Evolutionary conservation across 2,113 vertebrate genomes (phyloP).

Genomic region (Parus major): DNA sequence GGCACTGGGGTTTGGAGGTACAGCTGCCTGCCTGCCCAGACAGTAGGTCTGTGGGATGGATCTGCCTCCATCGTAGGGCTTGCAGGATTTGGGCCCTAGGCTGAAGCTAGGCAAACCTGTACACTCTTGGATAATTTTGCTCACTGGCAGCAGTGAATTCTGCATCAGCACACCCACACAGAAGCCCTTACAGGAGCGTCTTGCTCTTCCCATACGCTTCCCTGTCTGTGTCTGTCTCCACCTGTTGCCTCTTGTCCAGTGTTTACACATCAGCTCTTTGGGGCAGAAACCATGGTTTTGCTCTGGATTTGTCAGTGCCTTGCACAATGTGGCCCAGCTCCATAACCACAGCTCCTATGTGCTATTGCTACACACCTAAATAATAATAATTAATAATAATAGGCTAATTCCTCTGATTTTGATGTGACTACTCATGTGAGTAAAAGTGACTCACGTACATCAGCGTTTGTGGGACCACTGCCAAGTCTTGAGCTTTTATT

Average conservation of each 20-base stretch:
- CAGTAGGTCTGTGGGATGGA: accelerated
- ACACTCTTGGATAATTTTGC: background rate
- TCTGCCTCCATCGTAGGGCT: background rate
- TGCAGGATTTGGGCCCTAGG: background rate
- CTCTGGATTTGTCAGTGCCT: background rate
- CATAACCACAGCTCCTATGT: background rate
- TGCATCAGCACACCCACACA: constrained; percentile 21
- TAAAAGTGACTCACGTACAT: constrained; percentile 49
- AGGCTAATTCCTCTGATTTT: constrained; percentile 56
- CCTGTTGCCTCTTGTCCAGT: constrained; percentile 20
- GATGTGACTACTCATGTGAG: constrained; percentile 59
- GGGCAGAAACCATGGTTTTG: constrained; percentile 41
- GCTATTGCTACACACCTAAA: constrained; percentile 56
- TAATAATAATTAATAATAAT: constrained; percentile 68
- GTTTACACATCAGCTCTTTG: constrained; percentile 26
- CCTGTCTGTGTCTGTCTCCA: constrained; percentile 24
- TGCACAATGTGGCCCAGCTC: constrained; percentile 24
- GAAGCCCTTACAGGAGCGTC: background rate
- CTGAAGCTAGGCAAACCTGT: background rate
- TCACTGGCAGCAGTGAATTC: background rate
- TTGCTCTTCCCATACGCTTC: background rate
- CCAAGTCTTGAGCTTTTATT: constrained; percentile 51
- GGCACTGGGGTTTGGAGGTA: accelerated
- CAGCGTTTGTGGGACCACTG: background rate
- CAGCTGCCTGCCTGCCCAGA: background rate